A percentile compares a stretch with the other conserved stretches of the same genome.
phyloP scores from a whole-genome alignment of 2,888 invertebrate genomes.

The Orthosia incerta region DNA sequence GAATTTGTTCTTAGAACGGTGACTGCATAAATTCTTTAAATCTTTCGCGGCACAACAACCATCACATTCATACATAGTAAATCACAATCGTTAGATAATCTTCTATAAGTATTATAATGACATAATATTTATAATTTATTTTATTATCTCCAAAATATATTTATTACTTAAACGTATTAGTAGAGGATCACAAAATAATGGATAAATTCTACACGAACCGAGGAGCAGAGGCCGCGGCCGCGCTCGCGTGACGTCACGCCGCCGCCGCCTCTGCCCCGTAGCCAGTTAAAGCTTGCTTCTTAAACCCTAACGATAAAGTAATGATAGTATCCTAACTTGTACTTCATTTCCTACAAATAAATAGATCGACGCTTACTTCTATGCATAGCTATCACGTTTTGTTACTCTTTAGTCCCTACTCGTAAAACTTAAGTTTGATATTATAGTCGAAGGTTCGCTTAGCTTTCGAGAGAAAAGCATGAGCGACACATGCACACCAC shows the following conservation, averaged over 20 bases:
- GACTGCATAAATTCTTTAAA: conserved; percentile 74
- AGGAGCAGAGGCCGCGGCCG: too few relatives aligned
- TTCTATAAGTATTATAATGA: conserved; percentile 53
- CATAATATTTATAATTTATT: conserved; percentile 62
- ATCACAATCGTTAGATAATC: conserved; percentile 66
- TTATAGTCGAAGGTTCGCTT: conserved; percentile 36
- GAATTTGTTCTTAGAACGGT: conserved; percentile 85
- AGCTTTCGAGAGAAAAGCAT: conserved; percentile 29
- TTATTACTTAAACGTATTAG: conserved; percentile 69
- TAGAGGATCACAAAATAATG: conserved; percentile 76
- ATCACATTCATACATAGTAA: conserved; percentile 69
- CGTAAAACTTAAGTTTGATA: conserved; percentile 45
- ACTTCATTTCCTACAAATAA: conserved; percentile 83
- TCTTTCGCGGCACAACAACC: conserved; percentile 63
- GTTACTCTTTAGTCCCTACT: conserved; percentile 56
- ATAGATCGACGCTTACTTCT: conserved; percentile 77
- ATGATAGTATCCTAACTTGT: conserved; percentile 80
- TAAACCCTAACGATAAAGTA: conserved; percentile 70
- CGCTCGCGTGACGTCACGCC: too few relatives aligned
- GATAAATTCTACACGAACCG: conserved; percentile 64
- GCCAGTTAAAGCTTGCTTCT: conserved; percentile 77
- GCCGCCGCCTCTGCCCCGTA: conserved; percentile 43
- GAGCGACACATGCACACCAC: conserved; percentile 45
- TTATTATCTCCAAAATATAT: conserved; percentile 72
- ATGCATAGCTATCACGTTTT: conserved; percentile 71